Evolutionary conservation across 2,113 vertebrate species (phyloP).

Genomic region (Corythaeola cristata): DNA sequence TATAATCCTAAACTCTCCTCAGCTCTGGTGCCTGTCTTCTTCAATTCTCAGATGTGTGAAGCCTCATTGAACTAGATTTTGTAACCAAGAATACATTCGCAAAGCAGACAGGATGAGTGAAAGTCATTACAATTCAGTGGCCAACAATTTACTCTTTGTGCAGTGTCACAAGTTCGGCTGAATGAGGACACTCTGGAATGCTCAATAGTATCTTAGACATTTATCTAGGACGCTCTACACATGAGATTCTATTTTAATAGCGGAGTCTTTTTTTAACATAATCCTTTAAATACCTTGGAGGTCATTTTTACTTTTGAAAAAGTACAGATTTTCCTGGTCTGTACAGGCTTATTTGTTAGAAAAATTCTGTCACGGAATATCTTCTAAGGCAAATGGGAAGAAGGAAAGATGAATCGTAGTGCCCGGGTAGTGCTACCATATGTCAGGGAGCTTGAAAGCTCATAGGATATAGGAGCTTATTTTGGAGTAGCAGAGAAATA

Average conservation of each 20-base stretch:
- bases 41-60: conserved; percentile 51
- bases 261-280: conserved; percentile 59
- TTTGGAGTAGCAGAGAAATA: neutral
- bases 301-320: conserved; percentile 68
- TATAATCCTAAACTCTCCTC: neutral
- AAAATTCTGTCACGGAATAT: neutral
- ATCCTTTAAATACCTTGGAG: conserved; percentile 68
- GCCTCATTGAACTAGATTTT: conserved; percentile 62
- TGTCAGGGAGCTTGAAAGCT: neutral
- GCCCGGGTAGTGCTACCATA: neutral
- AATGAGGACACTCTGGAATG: conserved; percentile 71
- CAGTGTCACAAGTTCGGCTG: conserved; percentile 47
- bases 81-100: conserved; percentile 51
- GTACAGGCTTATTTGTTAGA: neutral
- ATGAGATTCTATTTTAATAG: conserved; percentile 73
- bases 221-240: conserved; percentile 72
- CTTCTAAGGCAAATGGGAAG: neutral
- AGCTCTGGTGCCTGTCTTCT: neutral
- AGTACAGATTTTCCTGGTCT: conserved; percentile 25
- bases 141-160: conserved; percentile 24
- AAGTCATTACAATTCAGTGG: conserved; percentile 49
- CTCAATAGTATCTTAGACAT: conserved; percentile 63
- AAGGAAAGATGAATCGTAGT: neutral
- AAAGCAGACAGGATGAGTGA: conserved; percentile 23
- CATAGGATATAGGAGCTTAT: neutral